Percentiles rank a stretch among this genome's conserved stretches.
Evolutionary conservation across 1,140 invertebrate species (phyloP).

Genomic region (Diorhabda elongata): DNA sequence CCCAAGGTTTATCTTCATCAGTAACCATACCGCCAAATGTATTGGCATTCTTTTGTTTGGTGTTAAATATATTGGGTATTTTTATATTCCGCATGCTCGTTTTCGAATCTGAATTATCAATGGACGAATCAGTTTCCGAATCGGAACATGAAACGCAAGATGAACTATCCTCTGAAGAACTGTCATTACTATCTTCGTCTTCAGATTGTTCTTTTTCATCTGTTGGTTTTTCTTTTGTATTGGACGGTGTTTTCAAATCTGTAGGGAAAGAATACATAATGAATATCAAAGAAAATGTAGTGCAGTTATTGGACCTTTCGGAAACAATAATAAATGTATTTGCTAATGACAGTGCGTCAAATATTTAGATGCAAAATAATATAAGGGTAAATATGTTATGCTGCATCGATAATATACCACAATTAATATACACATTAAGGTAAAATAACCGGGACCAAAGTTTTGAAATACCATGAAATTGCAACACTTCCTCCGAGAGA

Average conservation of each 20-base stretch:
- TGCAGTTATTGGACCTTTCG: no score
- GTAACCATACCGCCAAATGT: conserved; percentile 51
- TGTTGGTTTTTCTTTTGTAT: neutral
- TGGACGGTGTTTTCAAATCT: neutral
- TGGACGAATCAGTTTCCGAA: conserved; percentile 36
- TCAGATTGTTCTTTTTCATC: conserved; percentile 17
- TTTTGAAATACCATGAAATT: no score
- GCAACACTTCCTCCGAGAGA: no score
- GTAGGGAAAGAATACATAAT: neutral
- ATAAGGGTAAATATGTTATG: no score
- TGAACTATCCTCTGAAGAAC: conserved; percentile 33
- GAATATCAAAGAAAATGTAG: no score
- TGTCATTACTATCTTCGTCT: neutral
- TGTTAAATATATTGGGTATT: conserved; percentile 26
- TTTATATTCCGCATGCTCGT: conserved; percentile 30
- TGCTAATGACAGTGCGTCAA: no score
- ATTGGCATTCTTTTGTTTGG: conserved; percentile 26
- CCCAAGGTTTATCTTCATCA: conserved; percentile 64
- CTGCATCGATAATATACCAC: no score
- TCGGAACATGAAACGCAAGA: conserved; percentile 43
- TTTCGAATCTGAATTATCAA: conserved; percentile 26
- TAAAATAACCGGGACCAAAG: no score
- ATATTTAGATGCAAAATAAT: no score
- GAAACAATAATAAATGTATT: no score
- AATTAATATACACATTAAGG: no score